These are phyloP conservation scores for Clostera curtula DNA, from an alignment of 2,888 invertebrate species.

Conservation along the genomic window DNA sequence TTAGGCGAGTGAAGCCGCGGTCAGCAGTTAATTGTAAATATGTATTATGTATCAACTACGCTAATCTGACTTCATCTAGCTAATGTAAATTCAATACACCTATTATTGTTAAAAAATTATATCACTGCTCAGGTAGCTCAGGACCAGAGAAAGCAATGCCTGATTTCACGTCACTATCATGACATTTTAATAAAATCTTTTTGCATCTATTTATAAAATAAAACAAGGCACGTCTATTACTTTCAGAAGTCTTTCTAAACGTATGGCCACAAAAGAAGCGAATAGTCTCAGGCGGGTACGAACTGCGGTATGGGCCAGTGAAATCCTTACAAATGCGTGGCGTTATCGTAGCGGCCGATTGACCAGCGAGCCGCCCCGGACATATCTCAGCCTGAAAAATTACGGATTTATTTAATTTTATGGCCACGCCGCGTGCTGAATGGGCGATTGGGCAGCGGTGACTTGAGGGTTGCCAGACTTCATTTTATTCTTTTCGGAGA, in stretches of 20 bases:
- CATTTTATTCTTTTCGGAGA: conserved; percentile 24
- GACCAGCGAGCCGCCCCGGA: conserved; percentile 50
- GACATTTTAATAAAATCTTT: background rate
- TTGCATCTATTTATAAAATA: background rate
- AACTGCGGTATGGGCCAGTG: conserved; percentile 50
- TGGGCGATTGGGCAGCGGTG: conserved; percentile 55
- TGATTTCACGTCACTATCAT: too few species aligned
- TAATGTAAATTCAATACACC: too few species aligned
- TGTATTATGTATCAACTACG: too few species aligned
- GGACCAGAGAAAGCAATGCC: too few species aligned
- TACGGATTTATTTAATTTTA: conserved; percentile 75
- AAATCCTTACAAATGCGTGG: conserved; percentile 73
- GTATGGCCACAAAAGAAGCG: conserved; percentile 53
- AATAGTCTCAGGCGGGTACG: conserved; percentile 48
- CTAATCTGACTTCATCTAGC: too few species aligned
- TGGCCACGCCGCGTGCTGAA: conserved; percentile 69
- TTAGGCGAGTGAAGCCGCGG: too few species aligned
- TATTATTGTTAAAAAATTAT: too few species aligned
- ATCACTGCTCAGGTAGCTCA: too few species aligned
- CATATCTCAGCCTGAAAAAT: conserved; percentile 72
- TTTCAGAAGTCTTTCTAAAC: conserved; percentile 33
- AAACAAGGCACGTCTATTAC: conserved; percentile 7
- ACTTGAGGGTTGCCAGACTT: conserved; percentile 29
- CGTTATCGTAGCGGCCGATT: conserved; percentile 69
- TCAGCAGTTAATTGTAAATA: too few species aligned